Percentiles rank a stretch among this genome's conserved stretches.
Conservation (phyloP, 2,113 vertebrate species). For the Leptocoma aspasia region DNA sequence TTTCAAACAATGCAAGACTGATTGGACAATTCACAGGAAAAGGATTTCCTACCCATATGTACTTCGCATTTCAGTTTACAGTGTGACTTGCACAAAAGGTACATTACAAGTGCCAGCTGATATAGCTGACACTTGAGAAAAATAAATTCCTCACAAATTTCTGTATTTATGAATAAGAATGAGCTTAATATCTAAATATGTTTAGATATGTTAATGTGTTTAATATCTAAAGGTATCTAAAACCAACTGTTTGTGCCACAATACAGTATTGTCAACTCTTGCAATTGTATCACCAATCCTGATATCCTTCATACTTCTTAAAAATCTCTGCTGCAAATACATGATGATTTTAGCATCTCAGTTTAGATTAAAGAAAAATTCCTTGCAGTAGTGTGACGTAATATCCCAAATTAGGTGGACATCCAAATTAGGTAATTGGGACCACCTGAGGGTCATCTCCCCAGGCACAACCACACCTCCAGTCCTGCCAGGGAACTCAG, state of each 20-base stretch:
- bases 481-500: neutral
- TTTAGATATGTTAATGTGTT: neutral
- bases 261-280: neutral
- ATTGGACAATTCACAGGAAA: conserved; percentile 49
- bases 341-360: neutral
- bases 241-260: conserved; percentile 39
- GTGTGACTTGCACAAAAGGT: neutral
- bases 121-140: conserved; percentile 12
- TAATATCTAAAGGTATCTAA: conserved; percentile 53
- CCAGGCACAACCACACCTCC: accelerated
- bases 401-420: neutral
- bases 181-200: conserved; percentile 36
- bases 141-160: conserved; percentile 17
- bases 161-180: neutral
- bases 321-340: neutral
- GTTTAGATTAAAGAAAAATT: neutral
- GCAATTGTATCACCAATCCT: neutral
- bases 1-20: conserved; percentile 25
- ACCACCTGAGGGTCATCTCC: neutral
- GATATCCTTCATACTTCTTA: neutral
- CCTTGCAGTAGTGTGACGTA: accelerated
- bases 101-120: neutral
- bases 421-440: no score
- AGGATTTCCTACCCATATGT: conserved; percentile 39
- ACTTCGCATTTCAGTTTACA: neutral